Conservation (phyloP, 2,888 invertebrate genomes). For the Eretmocerus hayati region DNA sequence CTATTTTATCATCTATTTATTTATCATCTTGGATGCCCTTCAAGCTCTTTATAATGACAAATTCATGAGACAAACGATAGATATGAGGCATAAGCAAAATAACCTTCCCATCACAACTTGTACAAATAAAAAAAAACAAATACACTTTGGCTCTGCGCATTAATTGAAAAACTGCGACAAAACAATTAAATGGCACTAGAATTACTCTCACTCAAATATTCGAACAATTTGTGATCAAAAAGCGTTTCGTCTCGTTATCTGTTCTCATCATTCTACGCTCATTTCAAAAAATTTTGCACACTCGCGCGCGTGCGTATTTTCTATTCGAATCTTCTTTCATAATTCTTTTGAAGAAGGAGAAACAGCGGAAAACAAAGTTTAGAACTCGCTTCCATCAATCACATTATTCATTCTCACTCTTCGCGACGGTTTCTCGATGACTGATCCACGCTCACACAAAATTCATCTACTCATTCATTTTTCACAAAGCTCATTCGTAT, state of each 20-base stretch:
- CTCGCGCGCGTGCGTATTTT: constrained; percentile 7
- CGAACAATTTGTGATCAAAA: constrained; percentile 40
- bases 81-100: constrained; percentile 46
- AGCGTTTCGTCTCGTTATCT: constrained; percentile 33
- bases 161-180: constrained; percentile 46
- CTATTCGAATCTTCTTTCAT: constrained; percentile 9
- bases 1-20: no score
- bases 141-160: constrained; percentile 53
- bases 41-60: no score
- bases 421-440: no score
- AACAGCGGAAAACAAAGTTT: not conserved
- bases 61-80: constrained; percentile 50
- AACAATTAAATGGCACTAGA: constrained; percentile 54
- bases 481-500: not conserved
- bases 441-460: no score
- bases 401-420: not conserved
- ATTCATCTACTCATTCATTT: not conserved
- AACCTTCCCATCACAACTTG: constrained; percentile 45
- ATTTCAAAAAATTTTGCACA: constrained; percentile 5
- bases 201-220: constrained; percentile 47
- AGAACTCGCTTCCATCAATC: not conserved
- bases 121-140: constrained; percentile 47
- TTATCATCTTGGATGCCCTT: no score
- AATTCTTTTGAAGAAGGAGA: constrained; percentile 9
- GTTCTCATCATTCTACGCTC: constrained; percentile 21